A percentile compares a stretch with the other conserved stretches of the same genome.
These are phyloP conservation scores for Panopea generosa DNA, from an alignment of 2,888 invertebrate genomes.

Conservation along the genomic window DNA sequence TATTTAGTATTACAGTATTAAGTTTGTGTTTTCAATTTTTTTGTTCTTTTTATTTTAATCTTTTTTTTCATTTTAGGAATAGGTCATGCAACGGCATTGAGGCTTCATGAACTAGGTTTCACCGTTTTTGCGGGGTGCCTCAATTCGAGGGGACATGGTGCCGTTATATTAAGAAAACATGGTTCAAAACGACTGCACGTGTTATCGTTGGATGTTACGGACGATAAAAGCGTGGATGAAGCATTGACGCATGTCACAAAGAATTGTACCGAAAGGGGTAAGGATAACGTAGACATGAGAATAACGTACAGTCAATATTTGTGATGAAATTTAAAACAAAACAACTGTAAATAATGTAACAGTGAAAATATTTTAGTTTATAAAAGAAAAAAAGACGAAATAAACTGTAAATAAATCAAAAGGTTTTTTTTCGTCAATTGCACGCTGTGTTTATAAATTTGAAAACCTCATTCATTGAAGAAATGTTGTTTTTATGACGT, in stretches of 20 bases:
- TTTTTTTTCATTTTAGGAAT: slow-evolving; percentile 60
- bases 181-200: slow-evolving; percentile 47
- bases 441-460: too few species aligned
- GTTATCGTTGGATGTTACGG: slow-evolving; percentile 69
- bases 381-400: background rate
- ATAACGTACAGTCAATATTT: background rate
- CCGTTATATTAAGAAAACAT: slow-evolving; percentile 41
- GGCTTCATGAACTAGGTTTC: slow-evolving; percentile 63
- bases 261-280: slow-evolving; percentile 20
- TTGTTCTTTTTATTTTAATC: background rate
- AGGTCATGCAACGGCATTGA: slow-evolving; percentile 64
- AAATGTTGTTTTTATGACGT: too few species aligned
- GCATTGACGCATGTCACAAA: slow-evolving; percentile 37
- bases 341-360: background rate
- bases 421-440: too few species aligned
- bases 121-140: slow-evolving; percentile 72
- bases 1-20: too few species aligned
- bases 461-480: too few species aligned
- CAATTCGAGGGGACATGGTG: slow-evolving; percentile 59
- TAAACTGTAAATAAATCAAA: background rate
- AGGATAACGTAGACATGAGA: too few species aligned
- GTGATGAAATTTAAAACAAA: background rate
- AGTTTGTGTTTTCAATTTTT: too few species aligned
- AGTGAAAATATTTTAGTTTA: background rate
- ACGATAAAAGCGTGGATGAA: slow-evolving; percentile 54